phyloP scores from a whole-genome alignment of 2,888 invertebrate genomes.

The Dorcus hopei region DNA sequence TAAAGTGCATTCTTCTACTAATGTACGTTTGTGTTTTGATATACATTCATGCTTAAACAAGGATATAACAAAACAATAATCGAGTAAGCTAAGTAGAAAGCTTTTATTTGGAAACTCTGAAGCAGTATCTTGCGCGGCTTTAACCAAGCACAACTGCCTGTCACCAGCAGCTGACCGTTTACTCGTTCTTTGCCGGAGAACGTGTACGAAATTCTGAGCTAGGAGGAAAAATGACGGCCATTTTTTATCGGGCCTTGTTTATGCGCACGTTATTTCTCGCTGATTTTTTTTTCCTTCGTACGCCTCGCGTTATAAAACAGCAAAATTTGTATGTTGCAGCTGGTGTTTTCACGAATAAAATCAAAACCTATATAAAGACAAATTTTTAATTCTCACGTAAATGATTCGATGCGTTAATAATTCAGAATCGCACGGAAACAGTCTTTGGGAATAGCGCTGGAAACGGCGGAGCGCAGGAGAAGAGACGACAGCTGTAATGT shows the following conservation, averaged over 20 bases:
- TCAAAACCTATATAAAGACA: too few species aligned
- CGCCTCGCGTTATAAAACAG: conserved; percentile 4
- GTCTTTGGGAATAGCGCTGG: too few species aligned
- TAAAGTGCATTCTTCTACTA: too few species aligned
- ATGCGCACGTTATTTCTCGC: conserved; percentile 20
- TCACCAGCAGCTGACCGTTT: conserved; percentile 41
- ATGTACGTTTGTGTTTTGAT: too few species aligned
- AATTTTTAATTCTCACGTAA: too few species aligned
- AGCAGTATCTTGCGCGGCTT: conserved; percentile 16
- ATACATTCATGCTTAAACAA: too few species aligned
- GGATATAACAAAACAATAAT: conserved; percentile 9
- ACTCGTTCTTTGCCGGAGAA: conserved; percentile 37
- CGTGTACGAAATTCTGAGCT: conserved; percentile 36
- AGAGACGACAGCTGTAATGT: conserved; percentile 18
- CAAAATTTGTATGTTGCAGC: too few species aligned
- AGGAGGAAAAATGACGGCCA: conserved; percentile 35
- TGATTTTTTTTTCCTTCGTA: conserved; percentile 12
- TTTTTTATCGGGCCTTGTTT: conserved; percentile 38
- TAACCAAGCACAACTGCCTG: conserved; percentile 32
- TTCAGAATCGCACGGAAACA: too few species aligned
- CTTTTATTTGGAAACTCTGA: conserved; percentile 3
- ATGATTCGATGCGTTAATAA: too few species aligned
- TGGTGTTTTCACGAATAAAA: too few species aligned
- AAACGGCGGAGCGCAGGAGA: too few species aligned
- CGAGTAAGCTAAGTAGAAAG: background rate